Conservation (phyloP, 2,888 invertebrate genomes). For the Perithous albicinctus region DNA sequence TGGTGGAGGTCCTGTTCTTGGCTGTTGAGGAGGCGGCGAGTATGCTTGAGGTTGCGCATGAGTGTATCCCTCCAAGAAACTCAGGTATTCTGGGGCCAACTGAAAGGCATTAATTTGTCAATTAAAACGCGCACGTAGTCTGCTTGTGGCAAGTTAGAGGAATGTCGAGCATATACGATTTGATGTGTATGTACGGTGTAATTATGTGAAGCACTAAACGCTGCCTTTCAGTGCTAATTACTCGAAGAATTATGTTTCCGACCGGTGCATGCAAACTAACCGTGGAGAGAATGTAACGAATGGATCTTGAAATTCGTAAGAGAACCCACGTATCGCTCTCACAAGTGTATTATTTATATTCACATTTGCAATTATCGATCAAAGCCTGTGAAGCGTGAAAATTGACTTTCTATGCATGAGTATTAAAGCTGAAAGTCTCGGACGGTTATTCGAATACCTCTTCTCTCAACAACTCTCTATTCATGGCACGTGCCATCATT, state of each 20-base stretch:
- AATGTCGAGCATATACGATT: background rate
- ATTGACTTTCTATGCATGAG: constrained; percentile 23
- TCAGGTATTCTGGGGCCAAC: constrained; percentile 81
- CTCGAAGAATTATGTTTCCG: constrained; percentile 10
- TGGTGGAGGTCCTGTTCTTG: constrained; percentile 69
- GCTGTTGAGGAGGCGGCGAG: constrained; percentile 60
- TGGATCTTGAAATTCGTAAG: constrained; percentile 10
- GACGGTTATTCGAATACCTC: background rate
- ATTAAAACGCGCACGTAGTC: constrained; percentile 7
- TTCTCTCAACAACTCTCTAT: constrained; percentile 38
- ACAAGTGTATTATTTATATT: constrained; percentile 2
- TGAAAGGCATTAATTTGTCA: constrained; percentile 64
- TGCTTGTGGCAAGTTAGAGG: background rate
- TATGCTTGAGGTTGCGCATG: constrained; percentile 73
- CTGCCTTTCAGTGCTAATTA: constrained; percentile 28
- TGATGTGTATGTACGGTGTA: background rate
- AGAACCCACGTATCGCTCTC: background rate
- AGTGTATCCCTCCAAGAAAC: constrained; percentile 78
- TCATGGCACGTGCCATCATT: constrained; percentile 19
- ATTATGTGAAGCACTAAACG: constrained; percentile 26
- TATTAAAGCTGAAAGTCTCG: background rate
- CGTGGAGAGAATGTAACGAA: constrained; percentile 8
- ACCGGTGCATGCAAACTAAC: background rate
- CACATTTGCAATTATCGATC: constrained; percentile 8
- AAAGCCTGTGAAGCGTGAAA: constrained; percentile 12